These are phyloP conservation scores for Bovichtus diacanthus DNA, from an alignment of 2,797 vertebrate genomes.

Conservation along the genomic window DNA sequence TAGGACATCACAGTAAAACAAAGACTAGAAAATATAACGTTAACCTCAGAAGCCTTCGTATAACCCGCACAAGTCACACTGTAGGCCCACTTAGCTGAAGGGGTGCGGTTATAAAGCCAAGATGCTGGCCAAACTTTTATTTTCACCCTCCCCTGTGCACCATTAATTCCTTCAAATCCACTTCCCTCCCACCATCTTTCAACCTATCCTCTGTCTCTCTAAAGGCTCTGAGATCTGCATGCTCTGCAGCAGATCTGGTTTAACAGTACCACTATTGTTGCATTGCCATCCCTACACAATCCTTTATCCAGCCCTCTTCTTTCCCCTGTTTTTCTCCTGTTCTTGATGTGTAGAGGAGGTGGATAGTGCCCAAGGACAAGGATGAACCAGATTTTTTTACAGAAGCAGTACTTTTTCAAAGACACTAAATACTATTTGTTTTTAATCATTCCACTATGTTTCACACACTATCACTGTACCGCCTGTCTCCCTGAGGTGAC, in stretches of 20 bases:
- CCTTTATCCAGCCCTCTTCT: conserved; percentile 30
- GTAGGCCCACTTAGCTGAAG: conserved; percentile 60
- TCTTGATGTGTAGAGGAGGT: conserved; percentile 58
- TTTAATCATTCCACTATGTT: conserved; percentile 69
- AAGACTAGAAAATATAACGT: conserved; percentile 51
- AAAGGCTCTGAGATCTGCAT: conserved; percentile 54
- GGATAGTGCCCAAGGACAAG: conserved; percentile 71
- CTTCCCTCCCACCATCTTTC: conserved; percentile 60
- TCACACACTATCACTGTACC: conserved; percentile 48
- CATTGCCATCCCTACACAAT: conserved; percentile 40
- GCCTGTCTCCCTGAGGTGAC: conserved; percentile 51
- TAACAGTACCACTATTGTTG: conserved; percentile 59
- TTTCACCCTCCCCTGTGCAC: conserved; percentile 56
- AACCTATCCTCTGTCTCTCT: conserved; percentile 52
- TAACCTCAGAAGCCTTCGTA: conserved; percentile 46
- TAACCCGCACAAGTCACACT: conserved; percentile 53
- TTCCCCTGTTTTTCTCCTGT: conserved; percentile 32
- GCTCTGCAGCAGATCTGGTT: conserved; percentile 50
- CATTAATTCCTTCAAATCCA: conserved; percentile 66
- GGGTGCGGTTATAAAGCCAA: conserved; percentile 58
- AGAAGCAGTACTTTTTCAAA: conserved; percentile 66
- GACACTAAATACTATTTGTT: conserved; percentile 75
- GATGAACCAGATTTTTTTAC: conserved; percentile 79
- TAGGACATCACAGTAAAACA: conserved; percentile 34
- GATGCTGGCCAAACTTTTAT: conserved; percentile 55